Percentiles rank a stretch among this genome's conserved stretches.
These are phyloP conservation scores for Aphaenogaster ashmeadi DNA, from an alignment of 1,140 invertebrate genomes.

Conservation along the genomic window DNA sequence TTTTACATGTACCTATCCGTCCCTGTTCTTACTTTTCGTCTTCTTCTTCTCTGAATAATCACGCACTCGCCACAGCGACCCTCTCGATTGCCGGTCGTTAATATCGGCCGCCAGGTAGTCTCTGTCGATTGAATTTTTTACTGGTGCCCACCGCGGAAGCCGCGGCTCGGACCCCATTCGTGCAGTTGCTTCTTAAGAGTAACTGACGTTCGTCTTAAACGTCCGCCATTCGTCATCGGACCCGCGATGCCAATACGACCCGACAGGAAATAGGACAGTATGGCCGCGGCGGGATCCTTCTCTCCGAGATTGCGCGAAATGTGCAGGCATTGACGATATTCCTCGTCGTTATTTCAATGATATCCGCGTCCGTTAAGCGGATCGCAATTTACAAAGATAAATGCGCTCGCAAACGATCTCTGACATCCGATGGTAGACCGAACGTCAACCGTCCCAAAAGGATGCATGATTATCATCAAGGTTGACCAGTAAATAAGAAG, in stretches of 20 bases:
- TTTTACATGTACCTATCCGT: slow-evolving; percentile 22
- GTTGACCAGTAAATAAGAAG: not conserved
- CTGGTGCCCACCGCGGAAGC: slow-evolving; percentile 57
- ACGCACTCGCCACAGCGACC: slow-evolving; percentile 67
- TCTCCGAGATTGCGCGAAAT: slow-evolving; percentile 14
- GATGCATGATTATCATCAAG: not conserved
- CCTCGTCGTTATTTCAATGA: slow-evolving; percentile 39
- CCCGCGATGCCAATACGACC: slow-evolving; percentile 36
- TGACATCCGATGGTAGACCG: not conserved
- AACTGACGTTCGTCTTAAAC: slow-evolving; percentile 51
- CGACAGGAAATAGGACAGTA: slow-evolving; percentile 53
- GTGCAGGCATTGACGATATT: slow-evolving; percentile 13
- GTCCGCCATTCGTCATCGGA: slow-evolving; percentile 42
- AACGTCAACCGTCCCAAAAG: not conserved
- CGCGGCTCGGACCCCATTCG: slow-evolving; percentile 61
- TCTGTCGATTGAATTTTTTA: slow-evolving; percentile 77
- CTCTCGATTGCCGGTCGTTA: slow-evolving; percentile 77
- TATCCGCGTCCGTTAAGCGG: slow-evolving; percentile 18
- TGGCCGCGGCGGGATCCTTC: not conserved
- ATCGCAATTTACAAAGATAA: slow-evolving; percentile 35
- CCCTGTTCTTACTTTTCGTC: slow-evolving; percentile 41
- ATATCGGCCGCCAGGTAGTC: slow-evolving; percentile 74
- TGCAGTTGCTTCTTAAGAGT: slow-evolving; percentile 44
- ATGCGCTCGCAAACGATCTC: slow-evolving; percentile 8
- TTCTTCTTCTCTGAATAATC: slow-evolving; percentile 71